Conservation (phyloP, 2,888 invertebrate genomes). For the Hyppa rectilinea region DNA sequence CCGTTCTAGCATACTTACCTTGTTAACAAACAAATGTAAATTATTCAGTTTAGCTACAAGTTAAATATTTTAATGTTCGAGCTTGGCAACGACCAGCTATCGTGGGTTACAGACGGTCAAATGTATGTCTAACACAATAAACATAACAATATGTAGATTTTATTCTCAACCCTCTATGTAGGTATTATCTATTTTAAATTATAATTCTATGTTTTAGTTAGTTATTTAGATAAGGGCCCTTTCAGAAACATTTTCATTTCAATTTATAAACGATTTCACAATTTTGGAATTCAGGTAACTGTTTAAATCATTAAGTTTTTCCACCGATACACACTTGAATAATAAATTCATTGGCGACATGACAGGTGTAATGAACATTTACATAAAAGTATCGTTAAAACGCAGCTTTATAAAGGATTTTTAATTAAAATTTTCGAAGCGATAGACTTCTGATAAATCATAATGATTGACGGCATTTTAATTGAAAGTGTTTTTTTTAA, state of each 20-base stretch:
- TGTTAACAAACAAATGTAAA: conserved; percentile 17
- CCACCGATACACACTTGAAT: conserved; percentile 16
- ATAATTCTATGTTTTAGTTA: conserved; percentile 17
- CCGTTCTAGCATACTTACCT: not conserved
- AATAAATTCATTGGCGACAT: conserved; percentile 41
- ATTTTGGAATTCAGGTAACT: conserved; percentile 11
- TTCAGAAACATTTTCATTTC: conserved; percentile 18
- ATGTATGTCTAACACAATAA: conserved; percentile 34
- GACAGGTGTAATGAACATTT: conserved; percentile 71
- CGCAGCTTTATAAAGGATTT: conserved; percentile 68
- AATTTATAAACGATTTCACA: conserved; percentile 9
- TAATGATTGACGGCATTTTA: conserved; percentile 74
- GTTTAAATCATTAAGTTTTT: conserved; percentile 6
- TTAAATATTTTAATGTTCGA: conserved; percentile 37
- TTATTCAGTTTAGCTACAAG: conserved; percentile 16
- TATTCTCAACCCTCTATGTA: conserved; percentile 22
- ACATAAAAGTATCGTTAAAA: conserved; percentile 77
- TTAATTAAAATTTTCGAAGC: conserved; percentile 76
- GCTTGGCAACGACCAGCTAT: conserved; percentile 20
- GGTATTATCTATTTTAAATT: conserved; percentile 23
- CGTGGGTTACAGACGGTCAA: conserved; percentile 45
- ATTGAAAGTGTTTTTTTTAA: conserved; percentile 54
- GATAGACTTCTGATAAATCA: conserved; percentile 68
- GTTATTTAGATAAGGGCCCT: not conserved
- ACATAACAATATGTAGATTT: conserved; percentile 19